Base-by-base conservation (phyloP, 2,888 invertebrate genomes). In the Leptothorax acervorum region DNA sequence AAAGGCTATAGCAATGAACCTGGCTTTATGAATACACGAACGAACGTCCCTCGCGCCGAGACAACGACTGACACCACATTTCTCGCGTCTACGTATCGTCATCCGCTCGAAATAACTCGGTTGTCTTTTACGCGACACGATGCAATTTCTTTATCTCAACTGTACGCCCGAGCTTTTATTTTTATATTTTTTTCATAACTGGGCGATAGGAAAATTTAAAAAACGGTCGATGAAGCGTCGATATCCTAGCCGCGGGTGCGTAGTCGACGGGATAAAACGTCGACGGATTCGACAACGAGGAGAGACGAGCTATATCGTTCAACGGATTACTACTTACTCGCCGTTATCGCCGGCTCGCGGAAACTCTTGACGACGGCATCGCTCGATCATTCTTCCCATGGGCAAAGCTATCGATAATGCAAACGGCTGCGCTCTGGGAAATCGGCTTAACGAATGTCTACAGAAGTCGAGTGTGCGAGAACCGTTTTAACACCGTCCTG, bases 1-100 rank as follows among this genome's bases (percentile, higher is more conserved):
- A 86, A 89, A 91, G 85, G 85, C 90, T 90, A 11, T 89, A 87
- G 88, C 87, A 89, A 88, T 91, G 90, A 89, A 87, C 90, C 87
- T 86, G 42, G 87, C 87, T 89, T 90, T 90, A 91, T 91, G 90
- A 91, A 90, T 88, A 87, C 86, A 86, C 83, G 85, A 87, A 85
- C 83, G 84, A 84, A 87, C 82, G 86, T 86, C 73, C 83, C n/a
- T 57, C n/a, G 39, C 79, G 42, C 15, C 57, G 53, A 35, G 55
- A 62, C 66, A 57, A 55, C 88, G 66, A 85, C 84, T 82, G 82
- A 28, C 89, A 81, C 63, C 82, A 84, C 83, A 88, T 85, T 85
- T 87, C 88, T 88, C 89, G 75, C 87, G 70, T 90, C 84, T 86
- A 87, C 85, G 15, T 48, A 28, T 48, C 87, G 84, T 82, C 84